phyloP scores from a whole-genome alignment of 2,113 vertebrate genomes.

The Oncorhynchus clarkii region DNA sequence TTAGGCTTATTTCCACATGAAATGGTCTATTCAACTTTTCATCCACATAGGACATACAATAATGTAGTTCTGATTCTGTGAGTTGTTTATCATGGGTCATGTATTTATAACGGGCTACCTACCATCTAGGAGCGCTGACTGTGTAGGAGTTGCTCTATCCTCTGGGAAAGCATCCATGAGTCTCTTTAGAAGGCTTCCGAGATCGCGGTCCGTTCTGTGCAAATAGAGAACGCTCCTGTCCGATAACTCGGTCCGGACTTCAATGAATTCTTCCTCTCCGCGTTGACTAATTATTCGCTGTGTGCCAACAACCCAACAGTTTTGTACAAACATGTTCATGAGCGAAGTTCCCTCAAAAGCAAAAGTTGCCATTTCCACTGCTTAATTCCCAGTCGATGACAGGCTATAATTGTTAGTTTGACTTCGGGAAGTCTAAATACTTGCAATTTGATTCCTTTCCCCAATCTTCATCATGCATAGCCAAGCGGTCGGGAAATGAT shows the following conservation, averaged over 20 bases:
- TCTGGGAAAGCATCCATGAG: background rate
- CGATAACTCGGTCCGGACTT: background rate
- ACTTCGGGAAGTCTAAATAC: background rate
- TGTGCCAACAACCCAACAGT: background rate
- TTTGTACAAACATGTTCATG: background rate
- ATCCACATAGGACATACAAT: no score
- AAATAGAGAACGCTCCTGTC: background rate
- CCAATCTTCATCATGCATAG: background rate
- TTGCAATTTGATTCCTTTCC: background rate
- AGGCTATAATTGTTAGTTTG: no score
- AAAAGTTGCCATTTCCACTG: background rate
- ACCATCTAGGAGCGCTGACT: background rate
- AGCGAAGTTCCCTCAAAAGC: background rate
- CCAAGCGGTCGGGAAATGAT: no score
- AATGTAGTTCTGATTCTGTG: no score
- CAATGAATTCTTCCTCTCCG: background rate
- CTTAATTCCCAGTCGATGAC: no score
- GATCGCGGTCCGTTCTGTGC: background rate
- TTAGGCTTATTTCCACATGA: no score
- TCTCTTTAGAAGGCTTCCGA: background rate
- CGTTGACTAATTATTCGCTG: background rate
- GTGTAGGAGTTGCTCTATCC: background rate
- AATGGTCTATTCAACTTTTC: no score
- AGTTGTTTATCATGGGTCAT: no score
- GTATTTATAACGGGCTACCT: no score